Evolutionary conservation across 2,113 vertebrate genomes (phyloP).

Genomic region (Epinephelus lanceolatus): DNA sequence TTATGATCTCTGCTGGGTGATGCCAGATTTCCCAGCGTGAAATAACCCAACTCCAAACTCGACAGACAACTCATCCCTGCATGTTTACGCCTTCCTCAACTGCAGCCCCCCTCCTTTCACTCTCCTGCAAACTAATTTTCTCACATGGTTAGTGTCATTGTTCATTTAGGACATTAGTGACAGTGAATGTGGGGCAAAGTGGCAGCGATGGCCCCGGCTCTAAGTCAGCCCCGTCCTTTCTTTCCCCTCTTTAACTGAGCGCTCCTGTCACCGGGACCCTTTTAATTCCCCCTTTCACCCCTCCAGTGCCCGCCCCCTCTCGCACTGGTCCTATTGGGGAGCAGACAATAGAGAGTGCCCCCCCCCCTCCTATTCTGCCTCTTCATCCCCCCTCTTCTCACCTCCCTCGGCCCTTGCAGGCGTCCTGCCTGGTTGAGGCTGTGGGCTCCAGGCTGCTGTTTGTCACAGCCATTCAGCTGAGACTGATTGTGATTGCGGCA

Average conservation of each 20-base stretch:
- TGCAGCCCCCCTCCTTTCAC: not conserved
- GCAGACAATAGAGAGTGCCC: constrained; percentile 83
- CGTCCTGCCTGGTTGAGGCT: constrained; percentile 79
- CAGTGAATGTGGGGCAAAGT: constrained; percentile 72
- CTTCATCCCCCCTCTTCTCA: constrained; percentile 36
- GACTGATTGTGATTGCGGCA: constrained; percentile 90
- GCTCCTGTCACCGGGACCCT: constrained; percentile 78
- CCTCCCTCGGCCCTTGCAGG: constrained; percentile 68
- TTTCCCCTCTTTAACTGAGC: constrained; percentile 72
- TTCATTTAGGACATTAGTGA: constrained; percentile 81
- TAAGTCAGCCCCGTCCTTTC: constrained; percentile 64
- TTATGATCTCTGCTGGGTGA: constrained; percentile 7
- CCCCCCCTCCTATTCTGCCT: constrained; percentile 10
- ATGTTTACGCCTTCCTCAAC: constrained; percentile 20
- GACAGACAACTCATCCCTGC: not conserved
- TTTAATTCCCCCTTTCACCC: constrained; percentile 79
- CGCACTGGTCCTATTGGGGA: constrained; percentile 75
- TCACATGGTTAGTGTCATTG: constrained; percentile 81
- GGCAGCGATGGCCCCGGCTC: constrained; percentile 58
- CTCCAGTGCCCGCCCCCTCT: constrained; percentile 62
- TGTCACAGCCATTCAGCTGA: constrained; percentile 90
- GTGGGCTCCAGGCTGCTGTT: constrained; percentile 83
- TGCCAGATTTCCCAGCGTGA: not conserved
- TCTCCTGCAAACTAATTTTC: constrained; percentile 47
- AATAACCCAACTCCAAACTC: not conserved